Percentiles rank a stretch among this genome's conserved stretches.
Conservation (phyloP, 2,797 vertebrate genomes). For the Spheniscus humboldti region DNA sequence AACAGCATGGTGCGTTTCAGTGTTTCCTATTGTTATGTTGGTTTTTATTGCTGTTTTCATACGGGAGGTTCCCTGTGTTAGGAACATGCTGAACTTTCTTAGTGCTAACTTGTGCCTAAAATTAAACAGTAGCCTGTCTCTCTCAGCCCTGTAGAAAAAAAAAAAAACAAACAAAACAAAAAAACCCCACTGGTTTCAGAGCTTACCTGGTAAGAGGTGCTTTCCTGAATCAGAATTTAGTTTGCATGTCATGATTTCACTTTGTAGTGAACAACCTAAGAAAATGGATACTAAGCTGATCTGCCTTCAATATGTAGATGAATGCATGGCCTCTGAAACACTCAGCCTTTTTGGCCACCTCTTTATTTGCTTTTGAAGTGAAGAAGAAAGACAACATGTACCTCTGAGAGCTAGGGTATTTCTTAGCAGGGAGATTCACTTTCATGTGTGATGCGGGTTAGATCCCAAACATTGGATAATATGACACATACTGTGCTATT, state of each 20-base stretch:
- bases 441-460: constrained; percentile 8
- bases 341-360: background rate
- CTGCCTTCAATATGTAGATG: background rate
- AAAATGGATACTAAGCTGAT: background rate
- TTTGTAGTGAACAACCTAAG: background rate
- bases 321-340: background rate
- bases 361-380: constrained; percentile 28
- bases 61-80: background rate
- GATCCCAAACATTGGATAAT: background rate
- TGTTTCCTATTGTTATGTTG: background rate
- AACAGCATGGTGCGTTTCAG: background rate
- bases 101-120: background rate
- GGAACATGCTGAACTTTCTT: background rate
- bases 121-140: background rate
- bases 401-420: constrained; percentile 4
- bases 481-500: background rate
- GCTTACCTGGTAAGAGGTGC: background rate
- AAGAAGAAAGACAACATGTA: constrained; percentile 11
- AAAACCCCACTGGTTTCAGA: background rate
- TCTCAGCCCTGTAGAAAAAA: fast-evolving
- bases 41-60: background rate
- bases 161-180: no score
- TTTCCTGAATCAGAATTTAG: background rate
- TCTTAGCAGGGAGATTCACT: constrained; percentile 9
- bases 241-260: background rate